Evolutionary conservation across 2,113 vertebrate genomes (phyloP), one percentile per base, ranked within the genome.

Genomic region (Lutjanus erythropterus): DNA sequence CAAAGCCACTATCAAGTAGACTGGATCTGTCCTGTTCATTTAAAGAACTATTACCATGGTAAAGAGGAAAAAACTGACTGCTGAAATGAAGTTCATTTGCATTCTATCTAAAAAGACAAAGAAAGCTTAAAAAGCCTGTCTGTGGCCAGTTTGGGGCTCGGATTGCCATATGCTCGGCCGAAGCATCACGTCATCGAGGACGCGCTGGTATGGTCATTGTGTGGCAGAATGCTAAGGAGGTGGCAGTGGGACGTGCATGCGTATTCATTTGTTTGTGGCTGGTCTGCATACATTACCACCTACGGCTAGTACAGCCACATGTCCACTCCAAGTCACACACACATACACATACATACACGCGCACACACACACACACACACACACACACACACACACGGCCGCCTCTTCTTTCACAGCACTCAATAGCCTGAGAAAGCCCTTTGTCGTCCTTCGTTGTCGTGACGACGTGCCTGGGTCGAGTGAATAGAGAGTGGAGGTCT

Each of bases 251-350:
- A 84, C 56, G 75, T 77, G 72, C 83, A 88, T 88, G 90, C 39
- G 78, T 90, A 87, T 94, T 93, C 85, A 91, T 93, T 83, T 91
- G 88, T 91, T 92, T 91, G 92, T 67, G 86, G 85, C 90, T 85
- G 76, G 88, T 68, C 83, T 85, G 94, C 92, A 94, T 94, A 93
- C 90, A 94, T 94, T 94, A 94, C 90, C 91, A 92, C 90, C 94
- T 94, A 94, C 93, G 59, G 78, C 80, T 84, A 47, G 81, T 84
- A 86, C 85, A 83, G 55, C 86, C 86, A 85, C 77, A 70, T 71
- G 56, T 50, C 66, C 73, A 46, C 74, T 79, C 72, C 18, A 31
- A 67, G 75, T 79, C 71, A 6, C 41, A 14, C 42, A 9, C 66
- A 49, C 56, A 41, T 46, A 29, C 70, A 72, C 75, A 78, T 56